Base-by-base conservation (phyloP, 2,888 invertebrate species). In the Cantharis lateralis region DNA sequence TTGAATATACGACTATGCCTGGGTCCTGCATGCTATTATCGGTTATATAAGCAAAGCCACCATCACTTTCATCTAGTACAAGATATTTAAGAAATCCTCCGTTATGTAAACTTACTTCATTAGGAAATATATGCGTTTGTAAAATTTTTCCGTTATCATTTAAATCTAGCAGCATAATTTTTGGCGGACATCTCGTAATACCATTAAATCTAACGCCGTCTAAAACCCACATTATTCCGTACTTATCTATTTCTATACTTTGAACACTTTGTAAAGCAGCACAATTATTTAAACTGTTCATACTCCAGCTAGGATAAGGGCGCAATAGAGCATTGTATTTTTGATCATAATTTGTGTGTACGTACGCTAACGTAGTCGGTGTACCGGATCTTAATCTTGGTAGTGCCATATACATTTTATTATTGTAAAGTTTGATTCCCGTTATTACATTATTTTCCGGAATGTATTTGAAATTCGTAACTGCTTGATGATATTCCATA, bases 221-320 rank as follows among this genome's bases (percentile, higher is more conserved):
- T 63, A 93, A 88, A 11, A 91, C 90, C 91, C 93, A 93, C 92
- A 95, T 92, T 4, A 93, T 87, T 7, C 94, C 93, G 76, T 90
- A 90, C 2, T 91, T 90, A 86, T 95, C 95, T 73, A 95, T 92
- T 85, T 95, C 94, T 86, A 94, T 90, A 80, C 92, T 92, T 85
- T 94, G 93, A 15, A 95, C 93, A 83, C 92, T 93, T 85, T 95
- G 95, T 71, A 95, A 88, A 3, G 92, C 91, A 7, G 87, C 86
- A 86, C 95, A 95, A 83, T 81, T 92, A 90, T 24, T 70, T 28
- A 79, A 71, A 2, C 61, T 88, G 84, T 94, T 94, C 87, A 91
- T 90, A 10, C 88, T 89, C 94, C 94, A 94, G 82, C 89, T 92
- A 77, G 95, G 95, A 87, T 91, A 95, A 4, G 94, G 93, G 70